These are phyloP conservation scores for Herpetotheres cachinnans DNA, from an alignment of 2,113 vertebrate genomes.

Conservation along the genomic window DNA sequence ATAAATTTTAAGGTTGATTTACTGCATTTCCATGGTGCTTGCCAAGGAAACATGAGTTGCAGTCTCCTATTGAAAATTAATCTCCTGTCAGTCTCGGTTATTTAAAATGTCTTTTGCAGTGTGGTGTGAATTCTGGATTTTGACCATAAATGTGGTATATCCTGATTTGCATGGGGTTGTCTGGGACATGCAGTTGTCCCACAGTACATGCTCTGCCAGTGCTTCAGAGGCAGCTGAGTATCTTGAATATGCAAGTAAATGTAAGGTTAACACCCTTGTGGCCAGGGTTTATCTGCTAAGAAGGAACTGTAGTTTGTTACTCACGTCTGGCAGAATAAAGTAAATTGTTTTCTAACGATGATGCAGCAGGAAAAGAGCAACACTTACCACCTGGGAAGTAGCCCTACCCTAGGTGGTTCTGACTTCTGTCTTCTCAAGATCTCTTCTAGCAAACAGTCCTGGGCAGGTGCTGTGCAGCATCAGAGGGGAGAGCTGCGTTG, in stretches of 20 bases:
- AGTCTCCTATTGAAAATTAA: neutral
- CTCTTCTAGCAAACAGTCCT: neutral
- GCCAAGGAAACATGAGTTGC: neutral
- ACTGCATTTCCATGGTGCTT: neutral
- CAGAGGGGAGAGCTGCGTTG: neutral
- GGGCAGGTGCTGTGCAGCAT: fast-evolving
- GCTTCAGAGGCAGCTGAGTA: neutral
- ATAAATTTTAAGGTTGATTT: neutral
- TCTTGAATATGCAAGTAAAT: neutral
- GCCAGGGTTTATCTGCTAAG: neutral
- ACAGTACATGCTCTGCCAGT: neutral
- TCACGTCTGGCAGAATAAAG: neutral
- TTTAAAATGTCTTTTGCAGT: neutral
- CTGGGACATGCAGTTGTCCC: neutral
- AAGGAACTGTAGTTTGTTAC: neutral
- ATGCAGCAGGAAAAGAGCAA: neutral
- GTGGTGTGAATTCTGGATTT: neutral
- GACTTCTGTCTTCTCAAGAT: neutral
- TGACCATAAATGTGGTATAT: neutral
- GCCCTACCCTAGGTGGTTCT: neutral
- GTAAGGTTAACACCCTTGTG: neutral
- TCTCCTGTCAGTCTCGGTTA: fast-evolving
- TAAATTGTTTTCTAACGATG: neutral
- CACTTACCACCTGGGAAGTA: fast-evolving
- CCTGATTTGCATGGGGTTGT: neutral